phyloP scores from a whole-genome alignment of 2,797 vertebrate species.

The Schizothorax lantsangensis region DNA sequence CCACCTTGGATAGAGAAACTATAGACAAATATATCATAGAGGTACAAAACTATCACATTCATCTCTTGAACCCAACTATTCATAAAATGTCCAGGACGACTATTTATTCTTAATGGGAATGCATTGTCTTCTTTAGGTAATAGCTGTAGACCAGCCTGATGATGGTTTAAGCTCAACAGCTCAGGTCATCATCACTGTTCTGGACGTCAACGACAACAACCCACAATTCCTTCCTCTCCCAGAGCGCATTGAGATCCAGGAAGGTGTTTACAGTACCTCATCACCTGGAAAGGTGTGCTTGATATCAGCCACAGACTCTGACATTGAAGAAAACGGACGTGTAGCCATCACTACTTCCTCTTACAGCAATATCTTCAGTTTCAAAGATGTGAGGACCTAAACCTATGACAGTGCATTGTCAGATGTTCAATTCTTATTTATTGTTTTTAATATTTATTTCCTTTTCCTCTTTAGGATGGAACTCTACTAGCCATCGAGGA shows the following conservation, averaged over 20 bases:
- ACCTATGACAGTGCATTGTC: neutral
- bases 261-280: slow-evolving; percentile 69
- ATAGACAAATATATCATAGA: slow-evolving; percentile 71
- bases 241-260: slow-evolving; percentile 63
- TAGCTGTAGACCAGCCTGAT: slow-evolving; percentile 74
- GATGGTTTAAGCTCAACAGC: slow-evolving; percentile 76
- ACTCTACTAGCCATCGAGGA: slow-evolving; percentile 68
- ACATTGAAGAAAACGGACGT: slow-evolving; percentile 74
- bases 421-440: neutral
- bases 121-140: slow-evolving; percentile 68
- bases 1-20: slow-evolving; percentile 80
- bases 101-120: neutral
- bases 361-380: slow-evolving; percentile 67
- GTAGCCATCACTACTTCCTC: slow-evolving; percentile 68
- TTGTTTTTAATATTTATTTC: neutral
- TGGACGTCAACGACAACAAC: slow-evolving; percentile 84
- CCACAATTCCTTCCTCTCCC: slow-evolving; percentile 78
- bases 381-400: slow-evolving; percentile 72
- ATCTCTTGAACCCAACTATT: neutral
- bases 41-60: slow-evolving; percentile 63
- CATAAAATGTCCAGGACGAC: neutral
- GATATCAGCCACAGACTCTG: slow-evolving; percentile 72
- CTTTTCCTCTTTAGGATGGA: slow-evolving; percentile 73
- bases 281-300: slow-evolving; percentile 56
- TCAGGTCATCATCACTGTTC: slow-evolving; percentile 75